Evolutionary conservation across 2,113 vertebrate species (phyloP).

Genomic region (Onychostruthus taczanowskii): DNA sequence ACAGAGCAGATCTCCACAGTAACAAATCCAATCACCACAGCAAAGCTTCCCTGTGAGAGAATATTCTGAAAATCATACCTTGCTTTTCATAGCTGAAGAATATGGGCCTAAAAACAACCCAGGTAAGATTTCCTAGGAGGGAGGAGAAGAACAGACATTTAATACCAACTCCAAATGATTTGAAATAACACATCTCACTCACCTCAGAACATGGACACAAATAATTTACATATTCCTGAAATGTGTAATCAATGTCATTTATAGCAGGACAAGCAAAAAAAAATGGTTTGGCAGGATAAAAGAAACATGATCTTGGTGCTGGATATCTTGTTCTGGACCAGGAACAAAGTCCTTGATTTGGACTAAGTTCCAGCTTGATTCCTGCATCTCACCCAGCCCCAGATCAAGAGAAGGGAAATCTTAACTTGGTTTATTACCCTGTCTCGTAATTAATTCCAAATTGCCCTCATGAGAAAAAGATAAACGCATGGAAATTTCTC

Average conservation of each 20-base stretch:
- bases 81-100: conserved; percentile 99
- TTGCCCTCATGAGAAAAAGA: neutral
- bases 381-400: neutral
- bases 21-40: neutral
- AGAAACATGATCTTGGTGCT: neutral
- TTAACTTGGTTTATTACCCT: neutral
- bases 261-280: neutral
- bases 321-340: neutral
- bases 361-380: neutral
- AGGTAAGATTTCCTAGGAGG: conserved; percentile 91
- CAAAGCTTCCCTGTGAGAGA: neutral
- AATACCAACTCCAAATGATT: neutral
- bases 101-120: conserved; percentile 97
- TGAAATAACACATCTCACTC: neutral
- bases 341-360: neutral
- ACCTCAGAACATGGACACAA: neutral
- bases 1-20: neutral
- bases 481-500: accelerated
- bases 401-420: neutral
- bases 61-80: conserved; percentile 76
- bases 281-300: neutral
- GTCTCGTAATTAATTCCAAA: neutral
- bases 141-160: neutral
- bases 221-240: neutral
- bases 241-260: neutral